phyloP scores from a whole-genome alignment of 1,140 invertebrate species.

The Acarapis woodi region DNA sequence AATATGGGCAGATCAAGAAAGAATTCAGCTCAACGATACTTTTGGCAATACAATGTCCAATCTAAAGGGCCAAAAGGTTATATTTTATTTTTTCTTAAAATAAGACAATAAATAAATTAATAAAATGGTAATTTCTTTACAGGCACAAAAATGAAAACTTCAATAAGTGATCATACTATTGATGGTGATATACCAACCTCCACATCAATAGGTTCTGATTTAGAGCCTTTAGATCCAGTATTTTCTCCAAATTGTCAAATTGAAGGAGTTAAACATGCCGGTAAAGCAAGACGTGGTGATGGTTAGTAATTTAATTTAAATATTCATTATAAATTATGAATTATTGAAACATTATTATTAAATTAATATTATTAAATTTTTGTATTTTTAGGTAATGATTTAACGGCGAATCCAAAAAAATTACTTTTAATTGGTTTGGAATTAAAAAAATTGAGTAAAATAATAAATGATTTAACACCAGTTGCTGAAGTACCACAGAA shows the following conservation, averaged over 20 bases:
- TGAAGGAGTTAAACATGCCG: conserved; percentile 29
- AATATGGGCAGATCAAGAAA: conserved; percentile 10
- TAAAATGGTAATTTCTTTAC: conserved; percentile 6
- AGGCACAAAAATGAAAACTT: too few relatives aligned
- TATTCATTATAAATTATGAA: too few relatives aligned
- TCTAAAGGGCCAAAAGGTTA: conserved; percentile 93
- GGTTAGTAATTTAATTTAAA: too few relatives aligned
- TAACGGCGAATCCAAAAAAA: conserved; percentile 78
- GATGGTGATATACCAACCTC: conserved; percentile 75
- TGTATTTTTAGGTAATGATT: too few relatives aligned
- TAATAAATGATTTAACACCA: conserved; percentile 83
- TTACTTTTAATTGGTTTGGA: conserved; percentile 65
- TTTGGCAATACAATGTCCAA: conserved; percentile 97
- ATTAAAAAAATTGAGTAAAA: conserved; percentile 59
- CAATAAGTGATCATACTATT: conserved; percentile 27
- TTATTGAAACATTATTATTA: too few relatives aligned
- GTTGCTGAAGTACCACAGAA: conserved; percentile 70
- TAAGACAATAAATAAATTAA: background rate
- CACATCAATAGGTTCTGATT: too few relatives aligned
- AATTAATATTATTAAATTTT: too few relatives aligned
- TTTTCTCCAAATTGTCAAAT: conserved; percentile 64
- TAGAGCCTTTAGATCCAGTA: conserved; percentile 62
- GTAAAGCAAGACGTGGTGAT: conserved; percentile 81
- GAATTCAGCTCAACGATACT: conserved; percentile 50
- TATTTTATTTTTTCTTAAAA: conserved; percentile 43